phyloP scores from a whole-genome alignment of 2,113 vertebrate genomes.

The Epinephelus moara region DNA sequence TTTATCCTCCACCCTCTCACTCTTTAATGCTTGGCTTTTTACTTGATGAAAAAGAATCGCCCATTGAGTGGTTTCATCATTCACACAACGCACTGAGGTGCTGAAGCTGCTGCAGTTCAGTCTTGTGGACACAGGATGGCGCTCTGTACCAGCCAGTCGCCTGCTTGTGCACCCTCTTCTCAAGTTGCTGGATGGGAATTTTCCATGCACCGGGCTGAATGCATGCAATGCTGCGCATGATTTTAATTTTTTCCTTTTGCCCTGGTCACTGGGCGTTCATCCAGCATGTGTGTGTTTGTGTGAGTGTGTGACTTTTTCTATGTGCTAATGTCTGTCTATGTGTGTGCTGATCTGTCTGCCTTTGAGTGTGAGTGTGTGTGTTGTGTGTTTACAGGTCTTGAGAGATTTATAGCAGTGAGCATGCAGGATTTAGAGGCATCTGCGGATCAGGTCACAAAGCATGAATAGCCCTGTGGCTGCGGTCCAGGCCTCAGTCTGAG shows the following conservation, averaged over 20 bases:
- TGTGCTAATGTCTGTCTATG: constrained; percentile 16
- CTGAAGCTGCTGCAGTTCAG: constrained; percentile 37
- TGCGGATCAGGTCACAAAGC: constrained; percentile 75
- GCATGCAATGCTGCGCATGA: constrained; percentile 70
- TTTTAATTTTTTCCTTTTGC: constrained; percentile 72
- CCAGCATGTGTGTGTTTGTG: constrained; percentile 43
- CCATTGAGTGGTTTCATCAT: constrained; percentile 49
- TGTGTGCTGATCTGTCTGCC: constrained; percentile 33
- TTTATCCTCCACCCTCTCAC: constrained; percentile 52
- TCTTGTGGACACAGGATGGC: constrained; percentile 65
- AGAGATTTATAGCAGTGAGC: constrained; percentile 73
- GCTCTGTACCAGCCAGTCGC: constrained; percentile 26
- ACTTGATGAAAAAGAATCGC: constrained; percentile 54
- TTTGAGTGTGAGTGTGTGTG: constrained; percentile 25
- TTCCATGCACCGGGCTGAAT: constrained; percentile 74
- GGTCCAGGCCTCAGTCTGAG: constrained; percentile 66
- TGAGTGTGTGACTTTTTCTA: constrained; percentile 15
- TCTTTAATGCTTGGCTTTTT: constrained; percentile 51
- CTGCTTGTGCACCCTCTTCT: neutral
- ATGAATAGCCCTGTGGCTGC: constrained; percentile 74
- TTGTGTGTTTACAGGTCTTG: constrained; percentile 68
- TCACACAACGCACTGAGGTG: neutral
- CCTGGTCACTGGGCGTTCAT: constrained; percentile 68
- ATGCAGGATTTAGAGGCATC: constrained; percentile 73
- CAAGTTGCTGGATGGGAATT: constrained; percentile 73